phyloP scores from a whole-genome alignment of 64 coral and sea anemone species.

The Platygyra sinensis region DNA sequence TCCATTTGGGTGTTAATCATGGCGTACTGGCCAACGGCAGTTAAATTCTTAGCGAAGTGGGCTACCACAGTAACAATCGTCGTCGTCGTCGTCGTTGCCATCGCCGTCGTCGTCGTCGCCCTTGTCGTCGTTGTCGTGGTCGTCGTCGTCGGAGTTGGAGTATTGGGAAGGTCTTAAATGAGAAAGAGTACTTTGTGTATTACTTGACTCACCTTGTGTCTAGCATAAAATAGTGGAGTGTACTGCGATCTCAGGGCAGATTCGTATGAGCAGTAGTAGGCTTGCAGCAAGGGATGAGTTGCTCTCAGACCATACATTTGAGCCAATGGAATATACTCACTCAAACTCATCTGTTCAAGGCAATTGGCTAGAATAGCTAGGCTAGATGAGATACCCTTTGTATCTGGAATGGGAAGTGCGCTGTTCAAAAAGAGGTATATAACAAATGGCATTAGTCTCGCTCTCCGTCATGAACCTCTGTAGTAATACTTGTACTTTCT shows the following conservation, averaged over 20 bases:
- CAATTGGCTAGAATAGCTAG: slow-evolving; percentile 74
- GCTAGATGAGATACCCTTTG: slow-evolving; percentile 67
- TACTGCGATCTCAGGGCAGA: slow-evolving; percentile 58
- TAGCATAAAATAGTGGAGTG: slow-evolving; percentile 75
- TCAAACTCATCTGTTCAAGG: slow-evolving; percentile 73
- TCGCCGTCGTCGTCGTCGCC: no score
- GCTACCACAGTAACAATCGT: no score
- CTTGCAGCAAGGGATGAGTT: slow-evolving; percentile 76
- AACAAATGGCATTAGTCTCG: not conserved
- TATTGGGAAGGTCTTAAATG: no score
- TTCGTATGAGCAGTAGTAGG: slow-evolving; percentile 75
- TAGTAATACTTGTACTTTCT: no score
- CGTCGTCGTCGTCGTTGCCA: no score
- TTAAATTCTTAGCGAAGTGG: no score
- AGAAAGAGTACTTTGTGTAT: no score
- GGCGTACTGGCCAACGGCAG: no score
- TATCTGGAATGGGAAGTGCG: slow-evolving; percentile 45
- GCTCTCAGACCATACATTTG: slow-evolving; percentile 44
- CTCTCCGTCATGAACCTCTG: not conserved
- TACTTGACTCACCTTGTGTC: slow-evolving; percentile 55
- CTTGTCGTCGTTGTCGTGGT: no score
- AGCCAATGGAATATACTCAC: slow-evolving; percentile 55
- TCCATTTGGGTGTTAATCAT: no score
- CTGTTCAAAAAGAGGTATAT: slow-evolving; percentile 9
- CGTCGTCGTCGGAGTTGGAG: no score